Evolutionary conservation across 1,140 invertebrate species (phyloP).

Genomic region (Potamilus streckersoni): DNA sequence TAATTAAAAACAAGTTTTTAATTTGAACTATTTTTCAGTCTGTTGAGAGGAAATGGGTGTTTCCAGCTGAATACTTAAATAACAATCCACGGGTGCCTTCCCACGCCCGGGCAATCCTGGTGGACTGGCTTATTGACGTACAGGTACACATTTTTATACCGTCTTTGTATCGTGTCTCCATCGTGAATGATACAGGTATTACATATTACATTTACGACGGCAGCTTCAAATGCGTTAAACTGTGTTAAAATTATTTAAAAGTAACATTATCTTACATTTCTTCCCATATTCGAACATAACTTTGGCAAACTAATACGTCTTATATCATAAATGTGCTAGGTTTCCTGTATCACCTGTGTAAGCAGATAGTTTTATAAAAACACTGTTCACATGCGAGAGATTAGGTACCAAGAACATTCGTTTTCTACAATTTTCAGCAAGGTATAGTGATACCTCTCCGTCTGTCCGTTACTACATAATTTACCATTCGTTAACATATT

Average conservation of each 20-base stretch:
- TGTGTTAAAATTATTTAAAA: not conserved
- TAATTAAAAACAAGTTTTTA: not conserved
- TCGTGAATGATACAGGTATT: not conserved
- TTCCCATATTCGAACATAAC: no score
- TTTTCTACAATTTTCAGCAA: not conserved
- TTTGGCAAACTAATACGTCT: no score
- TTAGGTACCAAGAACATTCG: not conserved
- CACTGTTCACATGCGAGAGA: no score
- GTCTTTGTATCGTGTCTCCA: not conserved
- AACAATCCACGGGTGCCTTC: constrained; percentile 48
- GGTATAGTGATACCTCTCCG: not conserved
- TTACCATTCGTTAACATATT: no score
- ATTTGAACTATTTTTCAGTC: constrained; percentile 16
- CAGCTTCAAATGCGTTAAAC: not conserved
- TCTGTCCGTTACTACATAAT: no score
- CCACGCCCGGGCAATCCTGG: constrained; percentile 54
- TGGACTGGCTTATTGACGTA: constrained; percentile 65
- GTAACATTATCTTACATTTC: no score
- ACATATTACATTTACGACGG: not conserved
- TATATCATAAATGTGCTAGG: no score
- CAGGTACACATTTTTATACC: constrained; percentile 42
- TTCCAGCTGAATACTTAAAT: constrained; percentile 39
- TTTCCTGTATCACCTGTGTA: no score
- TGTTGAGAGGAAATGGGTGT: constrained; percentile 30
- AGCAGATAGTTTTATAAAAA: no score